A percentile compares a stretch with the other conserved stretches of the same genome.
These are phyloP conservation scores for Folsomia manolachei DNA, from an alignment of 2,888 invertebrate species.

Conservation along the genomic window DNA sequence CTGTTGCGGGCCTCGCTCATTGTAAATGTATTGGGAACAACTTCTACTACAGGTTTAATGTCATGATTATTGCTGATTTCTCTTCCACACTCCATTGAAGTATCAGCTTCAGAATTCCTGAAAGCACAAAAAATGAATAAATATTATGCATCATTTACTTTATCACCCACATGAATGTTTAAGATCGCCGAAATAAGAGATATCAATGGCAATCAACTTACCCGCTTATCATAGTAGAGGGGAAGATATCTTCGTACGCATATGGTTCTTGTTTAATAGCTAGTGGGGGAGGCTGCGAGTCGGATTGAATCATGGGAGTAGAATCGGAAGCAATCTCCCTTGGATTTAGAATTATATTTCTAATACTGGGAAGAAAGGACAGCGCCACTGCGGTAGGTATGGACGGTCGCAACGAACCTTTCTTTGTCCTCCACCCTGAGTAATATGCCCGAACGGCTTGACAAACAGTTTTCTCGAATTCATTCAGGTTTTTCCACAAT, in stretches of 20 bases:
- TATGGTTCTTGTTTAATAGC: background rate
- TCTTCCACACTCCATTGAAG: background rate
- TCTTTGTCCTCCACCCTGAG: background rate
- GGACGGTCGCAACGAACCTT: background rate
- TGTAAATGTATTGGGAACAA: background rate
- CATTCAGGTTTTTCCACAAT: background rate
- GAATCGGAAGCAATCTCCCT: background rate
- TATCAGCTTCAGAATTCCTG: background rate
- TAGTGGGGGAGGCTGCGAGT: background rate
- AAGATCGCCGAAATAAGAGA: too few species aligned
- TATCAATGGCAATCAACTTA: background rate
- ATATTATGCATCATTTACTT: background rate
- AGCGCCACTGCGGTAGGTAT: background rate
- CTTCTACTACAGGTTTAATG: background rate
- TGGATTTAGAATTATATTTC: background rate
- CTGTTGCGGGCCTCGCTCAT: background rate
- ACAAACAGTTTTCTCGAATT: conserved; percentile 2
- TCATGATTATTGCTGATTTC: too few species aligned
- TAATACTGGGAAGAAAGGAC: conserved; percentile 1
- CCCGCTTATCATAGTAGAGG: background rate
- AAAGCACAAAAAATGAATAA: background rate
- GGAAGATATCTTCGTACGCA: background rate
- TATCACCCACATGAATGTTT: too few species aligned
- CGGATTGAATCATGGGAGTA: background rate
- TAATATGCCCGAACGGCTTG: background rate